These are phyloP conservation scores for Platyrinchus mystaceus DNA, from an alignment of 2,797 vertebrate genomes.

Conservation along the genomic window DNA sequence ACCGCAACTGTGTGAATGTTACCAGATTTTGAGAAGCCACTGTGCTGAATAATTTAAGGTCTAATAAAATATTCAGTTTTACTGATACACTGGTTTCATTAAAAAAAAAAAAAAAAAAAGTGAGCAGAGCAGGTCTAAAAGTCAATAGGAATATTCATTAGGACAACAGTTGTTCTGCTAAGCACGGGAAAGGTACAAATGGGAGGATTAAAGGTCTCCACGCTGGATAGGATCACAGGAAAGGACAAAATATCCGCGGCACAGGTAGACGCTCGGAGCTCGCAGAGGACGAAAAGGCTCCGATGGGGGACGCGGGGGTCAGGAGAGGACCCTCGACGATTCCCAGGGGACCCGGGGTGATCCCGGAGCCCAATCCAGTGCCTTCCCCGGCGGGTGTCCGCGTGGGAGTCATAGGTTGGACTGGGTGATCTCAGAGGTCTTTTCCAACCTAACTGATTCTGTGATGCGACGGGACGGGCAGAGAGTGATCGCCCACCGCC, in stretches of 20 bases:
- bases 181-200: not conserved
- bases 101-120: conserved; percentile 14
- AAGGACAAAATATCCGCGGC: not conserved
- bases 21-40: conserved; percentile 69
- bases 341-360: not conserved
- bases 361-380: not conserved
- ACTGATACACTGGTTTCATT: conserved; percentile 71
- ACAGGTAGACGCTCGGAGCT: not conserved
- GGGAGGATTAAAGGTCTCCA: not conserved
- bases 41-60: conserved; percentile 74
- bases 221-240: not conserved
- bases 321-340: not conserved
- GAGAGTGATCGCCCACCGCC: not conserved
- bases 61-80: conserved; percentile 77
- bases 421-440: not conserved
- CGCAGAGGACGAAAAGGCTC: not conserved
- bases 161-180: not conserved
- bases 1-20: conserved; percentile 61
- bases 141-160: not conserved
- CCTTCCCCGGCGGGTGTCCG: not conserved
- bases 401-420: not conserved
- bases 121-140: not conserved
- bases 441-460: not conserved
- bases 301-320: too few species aligned
- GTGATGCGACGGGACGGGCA: not conserved